Conservation (phyloP, 2,888 invertebrate species). For the Phaedon cochleariae region DNA sequence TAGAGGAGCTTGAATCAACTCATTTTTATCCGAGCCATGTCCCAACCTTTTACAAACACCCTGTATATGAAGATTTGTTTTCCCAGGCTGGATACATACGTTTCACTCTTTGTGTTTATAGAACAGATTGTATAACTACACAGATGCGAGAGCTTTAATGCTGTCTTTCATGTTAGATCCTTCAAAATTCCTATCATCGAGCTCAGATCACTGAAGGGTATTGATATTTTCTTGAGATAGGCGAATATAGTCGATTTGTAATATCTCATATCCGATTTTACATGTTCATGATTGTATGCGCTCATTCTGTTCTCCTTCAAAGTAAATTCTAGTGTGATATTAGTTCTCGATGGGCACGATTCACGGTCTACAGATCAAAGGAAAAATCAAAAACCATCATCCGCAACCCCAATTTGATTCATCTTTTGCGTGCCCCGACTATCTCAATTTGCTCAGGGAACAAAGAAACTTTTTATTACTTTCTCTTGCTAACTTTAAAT, state of each 20-base stretch:
- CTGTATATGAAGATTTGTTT: too few species aligned
- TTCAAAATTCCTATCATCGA: too few species aligned
- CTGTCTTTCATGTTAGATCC: too few species aligned
- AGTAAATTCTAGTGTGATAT: background rate
- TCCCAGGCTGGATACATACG: too few species aligned
- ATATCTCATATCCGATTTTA: background rate
- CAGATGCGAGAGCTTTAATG: too few species aligned
- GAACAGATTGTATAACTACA: too few species aligned
- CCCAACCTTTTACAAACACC: too few species aligned
- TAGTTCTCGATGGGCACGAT: background rate
- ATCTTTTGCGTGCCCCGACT: constrained; percentile 19
- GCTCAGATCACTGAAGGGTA: too few species aligned
- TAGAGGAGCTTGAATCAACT: too few species aligned
- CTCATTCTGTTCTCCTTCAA: background rate
- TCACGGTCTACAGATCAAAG: constrained; percentile 12
- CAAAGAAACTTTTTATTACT: constrained; percentile 46
- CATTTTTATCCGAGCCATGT: too few species aligned
- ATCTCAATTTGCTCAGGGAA: constrained; percentile 32
- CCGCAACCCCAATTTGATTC: constrained; percentile 14
- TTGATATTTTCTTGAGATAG: background rate
- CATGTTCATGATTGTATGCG: background rate
- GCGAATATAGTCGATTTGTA: background rate
- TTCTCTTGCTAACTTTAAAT: constrained; percentile 29
- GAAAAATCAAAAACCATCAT: constrained; percentile 17
- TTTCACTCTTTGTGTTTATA: too few species aligned